Conservation (phyloP, 2,797 vertebrate species). For the Brachyalestes nurse region DNA sequence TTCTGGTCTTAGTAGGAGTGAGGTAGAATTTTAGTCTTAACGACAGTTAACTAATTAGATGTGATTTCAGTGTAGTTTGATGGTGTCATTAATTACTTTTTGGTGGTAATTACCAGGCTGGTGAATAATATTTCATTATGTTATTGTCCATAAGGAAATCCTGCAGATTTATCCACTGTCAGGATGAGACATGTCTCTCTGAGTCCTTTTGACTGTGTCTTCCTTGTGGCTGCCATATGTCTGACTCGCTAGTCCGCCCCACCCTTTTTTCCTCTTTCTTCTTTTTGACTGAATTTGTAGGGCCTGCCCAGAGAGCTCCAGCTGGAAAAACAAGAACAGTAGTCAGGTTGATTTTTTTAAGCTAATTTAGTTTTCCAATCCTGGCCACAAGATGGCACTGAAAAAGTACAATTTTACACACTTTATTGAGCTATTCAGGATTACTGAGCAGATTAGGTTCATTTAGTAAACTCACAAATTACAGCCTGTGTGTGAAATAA, state of each 20-base stretch:
- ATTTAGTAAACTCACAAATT: not conserved
- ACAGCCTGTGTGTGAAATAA: not conserved
- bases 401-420: not conserved
- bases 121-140: slow-evolving; percentile 1
- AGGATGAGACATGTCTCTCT: slow-evolving; percentile 69
- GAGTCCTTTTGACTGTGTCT: slow-evolving; percentile 56
- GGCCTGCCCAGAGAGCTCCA: slow-evolving; percentile 57
- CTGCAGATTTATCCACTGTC: slow-evolving; percentile 34
- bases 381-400: slow-evolving; percentile 42
- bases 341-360: not conserved
- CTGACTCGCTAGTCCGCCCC: slow-evolving; percentile 2
- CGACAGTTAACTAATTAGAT: slow-evolving; percentile 7
- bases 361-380: not conserved
- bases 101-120: not conserved
- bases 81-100: not conserved
- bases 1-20: slow-evolving; percentile 26
- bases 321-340: slow-evolving; percentile 48
- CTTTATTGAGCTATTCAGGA: not conserved
- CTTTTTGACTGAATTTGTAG: slow-evolving; percentile 49
- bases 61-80: slow-evolving; percentile 4
- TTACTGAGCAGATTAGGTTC: not conserved
- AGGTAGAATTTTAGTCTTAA: slow-evolving; percentile 31
- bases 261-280: slow-evolving; percentile 51
- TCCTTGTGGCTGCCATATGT: slow-evolving; percentile 45
- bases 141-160: slow-evolving; percentile 16